phyloP scores from a whole-genome alignment of 92 coral and sea anemone species.

The Anthopleura xanthogrammica region DNA sequence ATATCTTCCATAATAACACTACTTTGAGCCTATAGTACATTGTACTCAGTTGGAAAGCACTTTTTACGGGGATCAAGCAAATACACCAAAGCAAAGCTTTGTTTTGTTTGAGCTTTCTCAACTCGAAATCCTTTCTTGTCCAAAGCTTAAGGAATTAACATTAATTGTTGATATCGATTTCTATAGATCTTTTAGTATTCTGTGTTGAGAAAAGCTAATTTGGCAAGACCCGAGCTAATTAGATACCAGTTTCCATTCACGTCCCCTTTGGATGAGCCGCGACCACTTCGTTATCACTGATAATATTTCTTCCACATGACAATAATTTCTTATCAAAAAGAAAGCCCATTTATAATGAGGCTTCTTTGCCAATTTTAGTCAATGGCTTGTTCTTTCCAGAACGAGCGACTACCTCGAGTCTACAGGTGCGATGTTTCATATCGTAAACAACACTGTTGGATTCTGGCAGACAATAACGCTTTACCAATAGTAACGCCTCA shows the following conservation, averaged over 20 bases:
- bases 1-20: no score
- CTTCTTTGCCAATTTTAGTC: background rate
- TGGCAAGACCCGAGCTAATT: background rate
- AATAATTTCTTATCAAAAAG: background rate
- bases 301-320: background rate
- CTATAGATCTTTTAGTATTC: background rate
- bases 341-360: background rate
- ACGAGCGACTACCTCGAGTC: background rate
- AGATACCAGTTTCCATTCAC: background rate
- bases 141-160: background rate
- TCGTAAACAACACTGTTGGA: constrained; percentile 2
- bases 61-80: no score
- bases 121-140: background rate
- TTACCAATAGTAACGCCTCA: background rate
- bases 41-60: no score
- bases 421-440: background rate
- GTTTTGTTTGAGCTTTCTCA: background rate
- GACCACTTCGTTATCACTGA: background rate
- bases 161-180: no score
- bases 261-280: background rate
- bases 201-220: background rate
- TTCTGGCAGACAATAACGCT: constrained; percentile 1
- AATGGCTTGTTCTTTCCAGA: background rate
- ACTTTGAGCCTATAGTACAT: no score
- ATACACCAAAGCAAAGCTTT: background rate